Base-by-base conservation (phyloP, 2,888 invertebrate genomes). In the Rutpela maculata region DNA sequence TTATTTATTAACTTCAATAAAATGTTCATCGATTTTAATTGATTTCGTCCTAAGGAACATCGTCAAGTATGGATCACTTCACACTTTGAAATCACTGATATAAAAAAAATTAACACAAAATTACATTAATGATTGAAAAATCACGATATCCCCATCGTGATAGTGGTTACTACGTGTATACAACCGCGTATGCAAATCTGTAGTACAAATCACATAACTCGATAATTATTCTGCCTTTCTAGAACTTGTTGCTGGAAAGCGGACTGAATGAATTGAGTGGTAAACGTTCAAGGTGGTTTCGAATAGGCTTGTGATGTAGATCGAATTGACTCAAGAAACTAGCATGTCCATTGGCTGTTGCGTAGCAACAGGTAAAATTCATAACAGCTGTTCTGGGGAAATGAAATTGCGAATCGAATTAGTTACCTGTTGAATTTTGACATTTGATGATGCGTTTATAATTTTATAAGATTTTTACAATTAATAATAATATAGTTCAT, bases 381-480 rank as follows among this genome's bases (percentile, higher is more conserved):
- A 35, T 11, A 59, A 50, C 43, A 70, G 70, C 70, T 70, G 70
- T 35, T 17, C 9, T 43, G 43, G n/a, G 15, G 11, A 57, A 57
- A 10, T 19, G n/a, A 31, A 67, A 55, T 56, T 19, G n/a, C 7
- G 18, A 65, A 65, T 43, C 43, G 60, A 70, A 60, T 59, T 38
- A 59, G 38, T 26, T 69, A 70, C 70, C 70, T 70, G 70, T 70
- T 70, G 70, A 60, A 59, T 70, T 38, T 70, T 70, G 70, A 70
- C 70, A 19, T 60, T 70, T 43, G 15, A 2, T 65, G 66, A 66
- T 66, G 38, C 55, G 15, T 56, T 22, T 15, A 7, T 56, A 67
- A 7, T 67, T 67, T 31, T 67, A 9, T 26, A 56, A 65, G 56
- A 56, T 9, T 17, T 67, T 67, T 19, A 19, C 15, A 43, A 65